Evolutionary conservation across 2,888 invertebrate genomes (phyloP), one percentile per base, ranked within the genome.

Genomic region (Catocala sponsa): DNA sequence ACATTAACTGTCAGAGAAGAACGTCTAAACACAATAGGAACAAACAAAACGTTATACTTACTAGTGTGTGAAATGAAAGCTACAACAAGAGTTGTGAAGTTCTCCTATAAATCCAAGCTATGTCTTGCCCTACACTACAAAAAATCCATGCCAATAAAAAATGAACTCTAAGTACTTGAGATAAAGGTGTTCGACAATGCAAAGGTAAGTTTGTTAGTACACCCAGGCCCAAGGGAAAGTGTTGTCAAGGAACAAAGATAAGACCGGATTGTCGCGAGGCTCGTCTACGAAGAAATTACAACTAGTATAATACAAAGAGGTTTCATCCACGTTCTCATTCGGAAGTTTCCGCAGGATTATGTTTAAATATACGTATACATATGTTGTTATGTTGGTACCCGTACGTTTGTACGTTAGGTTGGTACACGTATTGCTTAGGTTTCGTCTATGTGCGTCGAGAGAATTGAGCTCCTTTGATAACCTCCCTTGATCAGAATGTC

Each of bases 241-340:
- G 91, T 91, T 91, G 90, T 88, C 89, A 90, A 88, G 91, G 86
- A 90, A 92, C 91, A 90, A 88, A 88, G 92, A 92, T 92, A 91
- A 92, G 91, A 84, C 90, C 83, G 89, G 90, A 92, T 92, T 92
- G 92, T 91, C 87, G 86, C 85, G 72, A 83, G 85, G 71, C 83
- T 88, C 84, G 89, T 86, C 90, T 87, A 81, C 72, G 82, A 86
- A 86, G 86, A 91, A 92, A 92, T 92, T 91, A 91, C 88, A 88
- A 90, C 88, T 85, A 87, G 84, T 82, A 83, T 81, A 84, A 85
- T 82, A 89, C 85, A 88, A 88, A 89, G 85, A 85, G 82, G 79
- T 80, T 85, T 81, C 82, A 84, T 73, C 79, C 80, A 72, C 74
- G 76, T 84, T 83, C 82, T 79, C 84, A 82, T 85, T 84, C 77